Base-by-base conservation (phyloP, 2,888 invertebrate species). In the Crossocerus cetratus region DNA sequence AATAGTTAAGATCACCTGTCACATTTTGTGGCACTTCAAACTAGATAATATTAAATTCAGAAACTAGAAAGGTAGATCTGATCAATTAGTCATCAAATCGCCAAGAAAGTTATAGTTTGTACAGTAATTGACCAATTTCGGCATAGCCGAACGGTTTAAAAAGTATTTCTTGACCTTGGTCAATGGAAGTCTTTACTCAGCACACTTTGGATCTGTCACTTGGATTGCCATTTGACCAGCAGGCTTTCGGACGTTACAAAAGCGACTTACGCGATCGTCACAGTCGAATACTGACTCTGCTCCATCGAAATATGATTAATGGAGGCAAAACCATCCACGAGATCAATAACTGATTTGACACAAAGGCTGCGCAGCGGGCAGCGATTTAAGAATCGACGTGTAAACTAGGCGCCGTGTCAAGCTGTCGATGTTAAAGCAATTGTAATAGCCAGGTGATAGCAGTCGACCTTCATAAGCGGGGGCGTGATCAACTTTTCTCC, bases 401-500 rank as follows among this genome's bases (percentile, higher is more conserved):
- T 66, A 61, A 49, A 62, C 55, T 23, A 53, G 62, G 23, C 18
- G 18, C 45, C 54, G 32, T 32, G 63, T 65, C 59, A 67, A 60
- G 57, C 44, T 56, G 49, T 18, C 45, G 75, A 70, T 65, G 66
- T 64, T 81, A 78, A 76, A 71, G 55, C 53, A 69, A 77, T 81
- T 83, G 74, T 83, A 77, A 77, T 54, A 64, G 73, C 72, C 61
- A 82, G 75, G 83, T 83, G 83, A 83, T 83, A 83, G 83, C 83
- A 74, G 83, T 83, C 81, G 80, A 78, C 83, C 83, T 83, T 83
- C 76, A 63, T 8, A 76, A 62, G 79, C 75, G 83, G 80, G 83
- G 83, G 83, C 82, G 83, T 82, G 80, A 78, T 75, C 79, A 79
- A 77, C 74, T 80, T 80, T 78, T 77, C 75, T 75, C 62, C 69